These are phyloP conservation scores for Perca fluviatilis DNA, from an alignment of 2,113 vertebrate species.

Conservation along the genomic window DNA sequence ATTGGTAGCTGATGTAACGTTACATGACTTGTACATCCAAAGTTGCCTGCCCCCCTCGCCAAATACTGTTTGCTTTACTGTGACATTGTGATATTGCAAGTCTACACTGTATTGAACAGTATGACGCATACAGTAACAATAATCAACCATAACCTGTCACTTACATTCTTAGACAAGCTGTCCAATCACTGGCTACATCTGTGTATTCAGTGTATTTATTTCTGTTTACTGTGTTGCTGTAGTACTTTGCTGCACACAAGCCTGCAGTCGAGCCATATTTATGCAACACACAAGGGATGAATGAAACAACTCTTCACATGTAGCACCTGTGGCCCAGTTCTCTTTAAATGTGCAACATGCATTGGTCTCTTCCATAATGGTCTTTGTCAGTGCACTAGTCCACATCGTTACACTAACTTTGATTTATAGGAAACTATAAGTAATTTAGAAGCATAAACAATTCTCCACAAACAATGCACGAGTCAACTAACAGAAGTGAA, in stretches of 20 bases:
- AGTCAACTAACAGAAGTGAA: background rate
- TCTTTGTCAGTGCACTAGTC: background rate
- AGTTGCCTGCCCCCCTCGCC: background rate
- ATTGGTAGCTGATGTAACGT: background rate
- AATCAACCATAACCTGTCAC: background rate
- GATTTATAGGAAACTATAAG: constrained; percentile 22
- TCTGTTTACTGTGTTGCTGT: background rate
- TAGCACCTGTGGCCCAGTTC: background rate
- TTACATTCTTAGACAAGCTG: background rate
- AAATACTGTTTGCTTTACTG: background rate
- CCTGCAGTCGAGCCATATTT: background rate
- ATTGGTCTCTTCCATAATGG: background rate
- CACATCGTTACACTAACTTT: background rate
- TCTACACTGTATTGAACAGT: background rate
- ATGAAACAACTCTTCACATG: constrained; percentile 8
- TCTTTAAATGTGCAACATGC: constrained; percentile 2
- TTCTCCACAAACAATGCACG: constrained; percentile 36
- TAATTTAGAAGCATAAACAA: constrained; percentile 33
- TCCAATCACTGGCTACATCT: background rate
- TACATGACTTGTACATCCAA: background rate
- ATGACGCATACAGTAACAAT: background rate
- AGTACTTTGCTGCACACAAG: background rate
- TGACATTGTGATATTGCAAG: background rate
- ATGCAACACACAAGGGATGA: constrained; percentile 7
- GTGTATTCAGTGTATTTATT: background rate